A percentile compares a stretch with the other conserved stretches of the same genome.
Evolutionary conservation across 2,888 invertebrate genomes (phyloP).

Genomic region (Ormyrus labotus): DNA sequence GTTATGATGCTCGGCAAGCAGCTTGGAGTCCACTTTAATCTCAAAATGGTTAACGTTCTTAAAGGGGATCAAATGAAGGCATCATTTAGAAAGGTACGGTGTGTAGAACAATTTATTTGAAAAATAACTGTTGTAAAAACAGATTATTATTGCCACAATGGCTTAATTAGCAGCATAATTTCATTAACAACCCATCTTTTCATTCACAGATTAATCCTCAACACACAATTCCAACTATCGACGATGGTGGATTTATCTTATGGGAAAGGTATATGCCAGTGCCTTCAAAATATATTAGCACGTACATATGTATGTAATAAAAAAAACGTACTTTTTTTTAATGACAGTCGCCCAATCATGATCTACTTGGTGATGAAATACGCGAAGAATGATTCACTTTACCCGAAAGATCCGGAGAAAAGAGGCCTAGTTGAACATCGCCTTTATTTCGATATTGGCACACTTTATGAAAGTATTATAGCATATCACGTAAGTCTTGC

Average conservation of each 20-base stretch:
- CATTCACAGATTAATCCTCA: conserved; percentile 85
- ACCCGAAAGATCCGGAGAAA: conserved; percentile 86
- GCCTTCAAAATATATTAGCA: conserved; percentile 6
- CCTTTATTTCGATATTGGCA: conserved; percentile 88
- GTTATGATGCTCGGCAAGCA: conserved; percentile 81
- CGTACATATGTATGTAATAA: conserved; percentile 8
- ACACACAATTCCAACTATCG: conserved; percentile 89
- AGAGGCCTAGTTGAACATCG: conserved; percentile 87
- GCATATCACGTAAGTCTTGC: conserved; percentile 83
- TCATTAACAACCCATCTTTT: background rate
- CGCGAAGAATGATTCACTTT: conserved; percentile 85
- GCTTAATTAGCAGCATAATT: no score
- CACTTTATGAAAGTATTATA: conserved; percentile 83
- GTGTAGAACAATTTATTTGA: no score
- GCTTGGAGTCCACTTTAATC: conserved; percentile 81
- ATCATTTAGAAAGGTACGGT: conserved; percentile 81
- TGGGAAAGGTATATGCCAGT: conserved; percentile 81
- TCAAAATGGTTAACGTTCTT: conserved; percentile 80
- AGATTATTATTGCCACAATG: no score
- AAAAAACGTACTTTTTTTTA: conserved; percentile 20
- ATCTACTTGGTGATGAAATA: conserved; percentile 88
- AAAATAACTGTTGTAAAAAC: background rate
- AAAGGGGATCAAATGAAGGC: conserved; percentile 82
- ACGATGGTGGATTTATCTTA: conserved; percentile 87
- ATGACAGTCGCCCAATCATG: conserved; percentile 84